phyloP scores from a whole-genome alignment of 1,140 invertebrate species.

The Drosophila miranda region DNA sequence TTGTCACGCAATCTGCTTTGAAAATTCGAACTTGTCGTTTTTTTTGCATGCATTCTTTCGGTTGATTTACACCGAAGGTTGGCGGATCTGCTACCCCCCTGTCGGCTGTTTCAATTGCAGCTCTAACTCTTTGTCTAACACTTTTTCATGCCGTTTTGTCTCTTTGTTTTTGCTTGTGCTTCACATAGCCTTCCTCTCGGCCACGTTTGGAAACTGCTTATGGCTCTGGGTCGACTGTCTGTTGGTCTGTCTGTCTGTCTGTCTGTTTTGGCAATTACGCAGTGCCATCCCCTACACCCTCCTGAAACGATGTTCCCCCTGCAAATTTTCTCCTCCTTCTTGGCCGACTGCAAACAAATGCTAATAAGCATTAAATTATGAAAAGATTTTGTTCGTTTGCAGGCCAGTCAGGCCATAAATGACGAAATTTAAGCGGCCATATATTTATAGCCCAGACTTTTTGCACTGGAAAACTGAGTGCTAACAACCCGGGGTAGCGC shows the following conservation, averaged over 20 bases:
- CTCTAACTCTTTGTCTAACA: slow-evolving; percentile 16
- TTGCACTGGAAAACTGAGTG: slow-evolving; percentile 74
- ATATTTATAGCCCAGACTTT: slow-evolving; percentile 80
- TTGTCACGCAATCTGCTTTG: slow-evolving; percentile 33
- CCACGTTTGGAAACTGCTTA: slow-evolving; percentile 8
- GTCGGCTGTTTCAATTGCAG: background rate
- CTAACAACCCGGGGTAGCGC: slow-evolving; percentile 6
- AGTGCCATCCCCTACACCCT: slow-evolving; percentile 3
- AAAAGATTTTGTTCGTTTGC: slow-evolving; percentile 69
- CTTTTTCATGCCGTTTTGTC: background rate
- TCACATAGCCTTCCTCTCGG: slow-evolving; percentile 27
- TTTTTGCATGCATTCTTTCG: slow-evolving; percentile 52
- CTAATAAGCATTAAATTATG: slow-evolving; percentile 80
- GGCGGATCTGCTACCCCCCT: slow-evolving; percentile 27
- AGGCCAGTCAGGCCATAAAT: slow-evolving; percentile 72
- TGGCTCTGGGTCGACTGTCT: slow-evolving; percentile 21
- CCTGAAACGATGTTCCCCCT: no score
- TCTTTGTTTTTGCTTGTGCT: background rate
- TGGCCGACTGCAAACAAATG: slow-evolving; percentile 53
- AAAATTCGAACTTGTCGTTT: background rate
- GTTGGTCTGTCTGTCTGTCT: no score
- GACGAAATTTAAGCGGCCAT: slow-evolving; percentile 78
- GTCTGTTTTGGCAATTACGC: slow-evolving; percentile 16
- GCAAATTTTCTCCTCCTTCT: slow-evolving; percentile 6
- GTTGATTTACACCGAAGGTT: slow-evolving; percentile 52